These are phyloP conservation scores for Heliconius himera DNA, from an alignment of 1,140 invertebrate genomes.

Conservation along the genomic window DNA sequence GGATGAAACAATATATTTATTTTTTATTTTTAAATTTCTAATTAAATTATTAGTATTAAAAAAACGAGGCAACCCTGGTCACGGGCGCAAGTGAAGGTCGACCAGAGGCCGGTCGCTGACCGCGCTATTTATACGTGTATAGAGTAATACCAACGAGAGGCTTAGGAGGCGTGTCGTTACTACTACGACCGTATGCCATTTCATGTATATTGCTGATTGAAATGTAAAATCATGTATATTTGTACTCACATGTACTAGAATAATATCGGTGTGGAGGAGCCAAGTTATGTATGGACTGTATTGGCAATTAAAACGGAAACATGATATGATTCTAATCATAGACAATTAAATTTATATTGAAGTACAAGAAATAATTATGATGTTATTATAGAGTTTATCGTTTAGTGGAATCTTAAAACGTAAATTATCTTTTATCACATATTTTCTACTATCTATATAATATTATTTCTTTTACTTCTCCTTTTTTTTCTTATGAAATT, in stretches of 20 bases:
- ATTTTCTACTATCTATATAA: no score
- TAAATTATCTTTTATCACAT: no score
- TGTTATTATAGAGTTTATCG: not conserved
- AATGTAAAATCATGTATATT: slow-evolving; percentile 18
- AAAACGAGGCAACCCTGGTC: slow-evolving; percentile 44
- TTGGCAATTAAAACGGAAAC: not conserved
- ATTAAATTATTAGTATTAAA: not conserved
- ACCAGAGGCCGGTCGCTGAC: slow-evolving; percentile 72
- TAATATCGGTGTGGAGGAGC: not conserved
- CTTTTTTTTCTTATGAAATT: no score
- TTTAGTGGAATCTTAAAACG: no score
- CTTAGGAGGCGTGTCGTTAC: slow-evolving; percentile 43
- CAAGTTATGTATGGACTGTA: not conserved
- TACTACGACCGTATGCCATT: slow-evolving; percentile 32
- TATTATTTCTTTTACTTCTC: no score
- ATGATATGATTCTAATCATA: not conserved
- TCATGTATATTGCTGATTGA: slow-evolving; percentile 40
- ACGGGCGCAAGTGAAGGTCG: slow-evolving; percentile 67
- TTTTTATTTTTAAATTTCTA: not conserved
- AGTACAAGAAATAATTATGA: not conserved
- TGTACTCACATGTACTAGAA: not conserved
- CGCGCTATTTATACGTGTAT: slow-evolving; percentile 69
- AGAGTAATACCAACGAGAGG: slow-evolving; percentile 49
- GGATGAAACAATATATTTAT: not conserved
- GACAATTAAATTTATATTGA: not conserved